A percentile compares a stretch with the other conserved stretches of the same genome.
phyloP scores from a whole-genome alignment of 2,888 invertebrate genomes.

The Spatulosminthurus flaviceps region DNA sequence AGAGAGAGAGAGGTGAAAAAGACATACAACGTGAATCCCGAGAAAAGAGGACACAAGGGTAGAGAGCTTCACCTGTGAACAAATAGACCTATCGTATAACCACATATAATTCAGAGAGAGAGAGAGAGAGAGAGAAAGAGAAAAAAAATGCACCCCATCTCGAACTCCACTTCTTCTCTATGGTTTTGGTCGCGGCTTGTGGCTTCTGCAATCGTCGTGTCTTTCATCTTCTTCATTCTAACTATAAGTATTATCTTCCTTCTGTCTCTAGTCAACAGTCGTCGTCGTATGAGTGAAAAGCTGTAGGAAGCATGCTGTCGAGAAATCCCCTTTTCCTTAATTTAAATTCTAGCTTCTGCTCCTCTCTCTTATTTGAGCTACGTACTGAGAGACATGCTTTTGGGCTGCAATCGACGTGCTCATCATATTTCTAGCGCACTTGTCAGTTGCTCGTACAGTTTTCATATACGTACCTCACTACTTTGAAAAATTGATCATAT shows the following conservation, averaged over 20 bases:
- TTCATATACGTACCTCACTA: not conserved
- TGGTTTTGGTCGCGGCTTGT: constrained; percentile 1
- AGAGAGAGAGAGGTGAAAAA: not conserved
- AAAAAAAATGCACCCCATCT: not conserved
- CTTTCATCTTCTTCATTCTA: not conserved
- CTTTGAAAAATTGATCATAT: constrained; percentile 16
- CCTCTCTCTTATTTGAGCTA: not conserved
- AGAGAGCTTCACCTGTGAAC: constrained; percentile 29
- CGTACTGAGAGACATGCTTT: not conserved
- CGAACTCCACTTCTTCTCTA: not conserved
- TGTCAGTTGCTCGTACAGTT: not conserved
- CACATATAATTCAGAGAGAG: not conserved
- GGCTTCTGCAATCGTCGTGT: not conserved
- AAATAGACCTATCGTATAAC: constrained; percentile 32
- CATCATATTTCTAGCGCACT: constrained; percentile 12
- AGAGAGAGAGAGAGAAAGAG: no score
- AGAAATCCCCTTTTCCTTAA: constrained; percentile 32
- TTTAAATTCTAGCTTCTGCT: constrained; percentile 19
- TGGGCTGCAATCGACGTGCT: constrained; percentile 13
- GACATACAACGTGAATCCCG: not conserved
- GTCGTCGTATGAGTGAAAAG: constrained; percentile 8
- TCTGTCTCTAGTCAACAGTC: constrained; percentile 31
- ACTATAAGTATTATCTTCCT: constrained; percentile 23
- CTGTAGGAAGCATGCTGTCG: not conserved
- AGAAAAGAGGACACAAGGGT: constrained; percentile 7